These are phyloP conservation scores for Pecten maximus DNA, from an alignment of 2,888 invertebrate species.

Conservation along the genomic window DNA sequence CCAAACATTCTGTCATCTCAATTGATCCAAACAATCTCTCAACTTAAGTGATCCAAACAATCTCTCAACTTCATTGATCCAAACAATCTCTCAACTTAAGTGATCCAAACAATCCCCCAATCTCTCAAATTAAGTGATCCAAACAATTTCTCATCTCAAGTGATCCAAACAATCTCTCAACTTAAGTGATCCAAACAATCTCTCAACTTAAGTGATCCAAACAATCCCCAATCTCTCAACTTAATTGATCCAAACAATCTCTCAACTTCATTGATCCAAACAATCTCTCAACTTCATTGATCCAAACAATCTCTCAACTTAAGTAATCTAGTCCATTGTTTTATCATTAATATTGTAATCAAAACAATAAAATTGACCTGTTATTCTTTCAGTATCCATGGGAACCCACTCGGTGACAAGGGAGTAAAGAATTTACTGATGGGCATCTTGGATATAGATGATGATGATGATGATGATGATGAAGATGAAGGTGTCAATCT, in stretches of 20 bases:
- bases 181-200: not conserved
- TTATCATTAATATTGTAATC: no score
- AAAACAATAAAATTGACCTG: no score
- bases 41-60: not conserved
- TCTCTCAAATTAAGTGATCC: not conserved
- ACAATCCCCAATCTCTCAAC: not conserved
- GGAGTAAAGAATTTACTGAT: conserved; percentile 69
- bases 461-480: conserved; percentile 38
- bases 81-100: not conserved
- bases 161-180: not conserved
- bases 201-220: not conserved
- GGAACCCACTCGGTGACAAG: conserved; percentile 73
- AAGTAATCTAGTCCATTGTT: not conserved
- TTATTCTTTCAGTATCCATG: conserved; percentile 69
- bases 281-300: not conserved
- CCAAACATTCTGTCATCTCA: not conserved
- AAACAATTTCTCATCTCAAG: not conserved
- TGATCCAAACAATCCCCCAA: not conserved
- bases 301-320: not conserved
- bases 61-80: not conserved
- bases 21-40: not conserved
- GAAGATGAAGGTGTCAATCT: conserved; percentile 48
- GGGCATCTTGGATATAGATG: conserved; percentile 60
- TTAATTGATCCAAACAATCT: not conserved
- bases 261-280: not conserved